Base-by-base conservation (phyloP, 2,888 invertebrate genomes). In the Boloria euphrosyne region DNA sequence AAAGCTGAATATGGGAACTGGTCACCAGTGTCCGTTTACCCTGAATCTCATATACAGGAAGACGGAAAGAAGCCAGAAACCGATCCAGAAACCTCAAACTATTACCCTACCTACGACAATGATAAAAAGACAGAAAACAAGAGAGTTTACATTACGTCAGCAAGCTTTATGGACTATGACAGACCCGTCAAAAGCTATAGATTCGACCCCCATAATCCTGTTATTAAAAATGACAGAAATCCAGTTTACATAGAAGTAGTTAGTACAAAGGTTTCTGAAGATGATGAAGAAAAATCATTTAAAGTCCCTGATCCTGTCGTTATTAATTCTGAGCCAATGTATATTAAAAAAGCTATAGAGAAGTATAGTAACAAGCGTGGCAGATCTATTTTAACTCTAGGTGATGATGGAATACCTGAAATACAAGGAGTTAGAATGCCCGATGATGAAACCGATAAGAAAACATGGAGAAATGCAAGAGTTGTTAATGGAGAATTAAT, bases 391-490 rank as follows among this genome's bases (percentile, higher is more conserved):
- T 86, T 95, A 70, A 93, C 94, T 10, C 79, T 96, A 1, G 96
- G 94, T 59, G 87, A 93, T 6, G 96, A 96, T 75, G 96, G 96
- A 0, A 95, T 96, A 31, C 96, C 97, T 0, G 94, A 97, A 59
- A 95, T 98, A 54, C 96, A 96, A 62, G 97, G 97, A 0, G 94
- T 96, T 0, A 93, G 97, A 66, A 95, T 97, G 50, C 97, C 97
- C 0, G 97, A 98, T 78, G 96, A 97, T 73, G 96, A 96, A 65
- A 95, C 95, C 58, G 96, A 97, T 77, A 95, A 95, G 72, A 96
- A 96, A 80, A 95, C 95, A 0, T 97, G 97, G 97, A 93, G 97
- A 63, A 97, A 97, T 84, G 97, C 97, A 0, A 93, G 97, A 71
- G 97, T 97, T 14, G 96, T 97, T 54, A 97, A 97, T 78, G 96